Conservation (phyloP, 2,113 vertebrate genomes). For the Oreocharis arfaki region DNA sequence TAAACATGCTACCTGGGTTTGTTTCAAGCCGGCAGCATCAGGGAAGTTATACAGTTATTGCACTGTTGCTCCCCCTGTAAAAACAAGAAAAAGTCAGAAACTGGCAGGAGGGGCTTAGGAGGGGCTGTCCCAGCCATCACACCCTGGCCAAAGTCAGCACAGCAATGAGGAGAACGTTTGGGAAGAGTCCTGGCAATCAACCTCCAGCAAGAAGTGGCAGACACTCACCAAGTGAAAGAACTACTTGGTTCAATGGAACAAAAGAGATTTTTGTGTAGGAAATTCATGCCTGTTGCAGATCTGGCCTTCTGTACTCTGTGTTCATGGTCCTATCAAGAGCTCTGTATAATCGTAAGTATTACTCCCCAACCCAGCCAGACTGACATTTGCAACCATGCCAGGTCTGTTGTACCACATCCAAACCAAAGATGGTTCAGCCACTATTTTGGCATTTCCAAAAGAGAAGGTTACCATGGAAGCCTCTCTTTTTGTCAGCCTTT, state of each 20-base stretch:
- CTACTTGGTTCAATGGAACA: neutral
- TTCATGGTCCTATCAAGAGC: neutral
- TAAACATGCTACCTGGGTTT: neutral
- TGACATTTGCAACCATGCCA: neutral
- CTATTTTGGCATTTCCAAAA: neutral
- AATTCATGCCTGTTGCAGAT: neutral
- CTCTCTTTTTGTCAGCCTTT: neutral
- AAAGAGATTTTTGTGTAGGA: neutral
- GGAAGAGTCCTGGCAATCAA: neutral
- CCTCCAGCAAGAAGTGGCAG: neutral
- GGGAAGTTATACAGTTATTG: neutral
- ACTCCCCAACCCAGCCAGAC: neutral
- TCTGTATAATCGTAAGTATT: neutral
- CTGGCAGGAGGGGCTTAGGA: neutral
- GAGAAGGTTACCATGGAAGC: neutral
- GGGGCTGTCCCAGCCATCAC: neutral
- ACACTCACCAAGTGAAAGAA: neutral
- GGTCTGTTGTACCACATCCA: neutral
- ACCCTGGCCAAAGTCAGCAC: neutral
- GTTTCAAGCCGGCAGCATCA: neutral
- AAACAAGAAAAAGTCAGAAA: neutral
- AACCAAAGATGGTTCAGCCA: neutral
- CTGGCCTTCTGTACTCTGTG: neutral
- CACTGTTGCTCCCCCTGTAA: neutral
- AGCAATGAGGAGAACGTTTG: neutral